Conservation (phyloP, 2,113 vertebrate genomes). For the Mola mola region DNA sequence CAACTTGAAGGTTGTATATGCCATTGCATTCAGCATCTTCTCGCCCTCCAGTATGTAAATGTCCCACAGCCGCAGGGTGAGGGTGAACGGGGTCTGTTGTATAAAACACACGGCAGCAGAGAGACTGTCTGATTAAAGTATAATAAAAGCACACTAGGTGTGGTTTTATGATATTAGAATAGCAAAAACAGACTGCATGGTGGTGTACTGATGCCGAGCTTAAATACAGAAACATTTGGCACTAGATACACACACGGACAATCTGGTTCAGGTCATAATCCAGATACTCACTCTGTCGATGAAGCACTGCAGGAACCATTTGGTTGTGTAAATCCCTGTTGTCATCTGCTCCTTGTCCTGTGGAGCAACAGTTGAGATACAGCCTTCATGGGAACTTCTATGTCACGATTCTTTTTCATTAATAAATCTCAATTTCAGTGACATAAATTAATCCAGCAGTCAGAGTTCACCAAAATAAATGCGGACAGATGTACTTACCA, state of each 20-base stretch:
- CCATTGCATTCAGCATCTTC: constrained; percentile 84
- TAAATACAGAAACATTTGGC: neutral
- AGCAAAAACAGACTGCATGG: neutral
- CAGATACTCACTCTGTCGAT: constrained; percentile 88
- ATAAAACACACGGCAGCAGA: constrained; percentile 28
- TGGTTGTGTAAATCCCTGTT: constrained; percentile 92
- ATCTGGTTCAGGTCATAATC: neutral
- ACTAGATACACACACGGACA: constrained; percentile 4
- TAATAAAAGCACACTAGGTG: constrained; percentile 6
- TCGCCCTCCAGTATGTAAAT: constrained; percentile 91
- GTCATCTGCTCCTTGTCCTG: constrained; percentile 96
- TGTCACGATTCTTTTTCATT: neutral
- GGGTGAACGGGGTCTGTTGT: constrained; percentile 87
- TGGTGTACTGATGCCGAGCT: neutral
- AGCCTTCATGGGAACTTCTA: constrained; percentile 2
- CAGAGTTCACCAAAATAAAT: too few species aligned
- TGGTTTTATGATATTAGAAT: neutral
- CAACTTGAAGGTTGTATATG: constrained; percentile 87
- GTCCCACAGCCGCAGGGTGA: constrained; percentile 89
- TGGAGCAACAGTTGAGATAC: constrained; percentile 9
- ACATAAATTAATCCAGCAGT: neutral
- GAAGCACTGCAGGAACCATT: constrained; percentile 96
- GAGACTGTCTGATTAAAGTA: constrained; percentile 15
- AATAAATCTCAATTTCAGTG: constrained; percentile 18
- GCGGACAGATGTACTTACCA: constrained; percentile 72